A percentile compares a stretch with the other conserved stretches of the same genome.
phyloP scores from a whole-genome alignment of 2,113 vertebrate genomes.

The Thinocorus orbignyianus region DNA sequence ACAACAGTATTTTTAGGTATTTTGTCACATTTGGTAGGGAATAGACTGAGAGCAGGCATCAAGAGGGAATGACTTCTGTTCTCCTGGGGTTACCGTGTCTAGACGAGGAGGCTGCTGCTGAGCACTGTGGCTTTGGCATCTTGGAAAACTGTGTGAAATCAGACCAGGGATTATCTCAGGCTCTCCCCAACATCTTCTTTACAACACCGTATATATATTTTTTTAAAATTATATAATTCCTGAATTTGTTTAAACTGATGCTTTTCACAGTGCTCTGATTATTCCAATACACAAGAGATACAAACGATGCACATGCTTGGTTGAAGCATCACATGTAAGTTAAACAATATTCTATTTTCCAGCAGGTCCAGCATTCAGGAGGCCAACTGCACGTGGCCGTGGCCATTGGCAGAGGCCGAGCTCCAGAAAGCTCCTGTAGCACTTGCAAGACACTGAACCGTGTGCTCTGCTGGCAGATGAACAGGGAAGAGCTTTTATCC shows the following conservation, averaged over 20 bases:
- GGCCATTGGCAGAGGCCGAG: background rate
- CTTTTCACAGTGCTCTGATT: background rate
- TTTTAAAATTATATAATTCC: accelerated
- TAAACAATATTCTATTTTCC: background rate
- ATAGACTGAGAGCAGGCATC: background rate
- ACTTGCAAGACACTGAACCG: background rate
- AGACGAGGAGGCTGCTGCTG: background rate
- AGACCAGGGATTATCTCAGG: background rate
- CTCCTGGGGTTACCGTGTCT: background rate
- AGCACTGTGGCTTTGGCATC: background rate
- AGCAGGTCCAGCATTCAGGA: background rate
- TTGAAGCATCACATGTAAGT: background rate
- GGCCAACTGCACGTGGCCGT: background rate
- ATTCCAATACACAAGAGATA: background rate
- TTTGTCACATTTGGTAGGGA: background rate
- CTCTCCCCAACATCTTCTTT: background rate
- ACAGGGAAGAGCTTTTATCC: background rate
- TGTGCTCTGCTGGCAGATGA: background rate
- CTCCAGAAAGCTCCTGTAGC: background rate
- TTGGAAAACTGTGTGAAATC: background rate
- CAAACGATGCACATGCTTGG: accelerated
- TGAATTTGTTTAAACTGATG: background rate
- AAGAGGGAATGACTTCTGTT: background rate
- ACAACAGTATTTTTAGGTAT: background rate
- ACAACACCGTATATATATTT: accelerated